These are phyloP conservation scores for Apodemia mormo DNA, from an alignment of 2,888 invertebrate species.

Conservation along the genomic window DNA sequence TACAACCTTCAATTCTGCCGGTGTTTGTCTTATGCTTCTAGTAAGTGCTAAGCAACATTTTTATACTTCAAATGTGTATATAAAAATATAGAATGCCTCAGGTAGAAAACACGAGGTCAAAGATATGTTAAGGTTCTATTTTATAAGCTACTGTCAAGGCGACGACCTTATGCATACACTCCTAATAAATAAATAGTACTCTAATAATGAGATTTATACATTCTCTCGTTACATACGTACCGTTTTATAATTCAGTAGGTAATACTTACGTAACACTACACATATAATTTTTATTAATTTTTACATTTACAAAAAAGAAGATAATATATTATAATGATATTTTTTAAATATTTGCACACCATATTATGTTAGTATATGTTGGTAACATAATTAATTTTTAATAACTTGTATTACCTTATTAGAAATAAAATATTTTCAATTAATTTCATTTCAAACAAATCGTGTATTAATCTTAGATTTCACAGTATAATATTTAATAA, in stretches of 20 bases:
- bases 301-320: too few species aligned
- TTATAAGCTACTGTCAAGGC: constrained; percentile 10
- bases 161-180: neutral
- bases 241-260: neutral
- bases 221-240: neutral
- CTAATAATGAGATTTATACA: constrained; percentile 8
- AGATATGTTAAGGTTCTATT: neutral
- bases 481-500: too few species aligned
- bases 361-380: too few species aligned
- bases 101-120: constrained; percentile 2
- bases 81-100: neutral
- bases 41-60: neutral
- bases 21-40: neutral
- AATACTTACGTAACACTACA: neutral
- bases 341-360: too few species aligned
- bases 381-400: too few species aligned
- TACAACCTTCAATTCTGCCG: neutral
- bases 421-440: too few species aligned
- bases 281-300: too few species aligned
- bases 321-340: too few species aligned
- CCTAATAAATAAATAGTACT: neutral
- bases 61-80: neutral
- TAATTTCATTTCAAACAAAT: too few species aligned
- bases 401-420: too few species aligned
- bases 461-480: too few species aligned